Percentiles rank a stretch among this genome's conserved stretches.
Conservation (phyloP, 1,140 invertebrate species). For the Calycopis cecrops region DNA sequence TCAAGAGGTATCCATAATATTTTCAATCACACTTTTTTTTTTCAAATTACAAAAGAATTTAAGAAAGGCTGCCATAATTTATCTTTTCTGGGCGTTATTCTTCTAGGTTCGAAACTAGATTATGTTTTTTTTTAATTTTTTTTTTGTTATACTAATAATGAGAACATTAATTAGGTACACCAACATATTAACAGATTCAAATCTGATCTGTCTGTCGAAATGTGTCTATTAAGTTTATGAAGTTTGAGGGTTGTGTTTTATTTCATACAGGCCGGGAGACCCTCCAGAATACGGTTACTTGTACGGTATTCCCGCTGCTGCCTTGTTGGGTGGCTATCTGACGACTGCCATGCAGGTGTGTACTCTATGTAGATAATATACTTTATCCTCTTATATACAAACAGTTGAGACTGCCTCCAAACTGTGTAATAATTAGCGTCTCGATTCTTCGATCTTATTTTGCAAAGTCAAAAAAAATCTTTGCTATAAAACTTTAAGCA, state of each 20-base stretch:
- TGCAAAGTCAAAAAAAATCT: no score
- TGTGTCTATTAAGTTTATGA: no score
- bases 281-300: slow-evolving; percentile 91
- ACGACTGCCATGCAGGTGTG: slow-evolving; percentile 76
- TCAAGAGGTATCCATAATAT: slow-evolving; percentile 80
- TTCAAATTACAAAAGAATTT: no score
- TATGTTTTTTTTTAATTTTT: not conserved
- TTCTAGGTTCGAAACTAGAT: slow-evolving; percentile 7
- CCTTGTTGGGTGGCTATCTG: slow-evolving; percentile 86
- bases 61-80: no score
- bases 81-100: not conserved
- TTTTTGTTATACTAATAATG: not conserved
- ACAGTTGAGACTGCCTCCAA: no score
- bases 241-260: slow-evolving; percentile 5
- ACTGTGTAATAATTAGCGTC: no score
- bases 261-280: slow-evolving; percentile 78
- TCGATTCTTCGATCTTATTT: no score
- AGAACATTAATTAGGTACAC: no score
- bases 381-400: not conserved
- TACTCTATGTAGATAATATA: not conserved
- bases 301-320: slow-evolving; percentile 85
- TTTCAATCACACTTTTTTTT: slow-evolving; percentile 13
- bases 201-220: no score
- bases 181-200: no score
- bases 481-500: no score